Percentiles rank a stretch among this genome's conserved stretches.
Evolutionary conservation across 2,888 invertebrate genomes (phyloP).

Genomic region (Acanthosepion lycidas): DNA sequence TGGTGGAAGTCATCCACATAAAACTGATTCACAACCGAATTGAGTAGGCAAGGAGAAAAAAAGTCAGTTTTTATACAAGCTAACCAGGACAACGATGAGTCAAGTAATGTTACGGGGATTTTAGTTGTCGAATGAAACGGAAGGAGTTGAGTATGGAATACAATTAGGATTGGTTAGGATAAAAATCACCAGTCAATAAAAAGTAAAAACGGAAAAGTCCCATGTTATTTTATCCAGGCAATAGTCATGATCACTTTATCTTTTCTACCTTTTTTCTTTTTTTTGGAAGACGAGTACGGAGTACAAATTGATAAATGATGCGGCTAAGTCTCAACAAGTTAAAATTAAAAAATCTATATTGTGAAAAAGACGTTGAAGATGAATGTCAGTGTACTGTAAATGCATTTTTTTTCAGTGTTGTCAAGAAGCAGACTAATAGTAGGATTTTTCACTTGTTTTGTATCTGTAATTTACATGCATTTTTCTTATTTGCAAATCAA

Average conservation of each 20-base stretch:
- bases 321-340: neutral
- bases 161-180: neutral
- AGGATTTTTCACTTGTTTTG: no score
- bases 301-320: no score
- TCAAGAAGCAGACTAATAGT: no score
- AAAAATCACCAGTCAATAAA: neutral
- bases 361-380: no score
- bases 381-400: no score
- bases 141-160: neutral
- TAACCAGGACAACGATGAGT: neutral
- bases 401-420: no score
- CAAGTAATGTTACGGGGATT: neutral
- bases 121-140: neutral
- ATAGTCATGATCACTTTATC: neutral
- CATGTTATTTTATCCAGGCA: neutral
- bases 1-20: slow-evolving; percentile 2
- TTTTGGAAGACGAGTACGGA: neutral
- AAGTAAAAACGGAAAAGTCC: neutral
- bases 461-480: no score
- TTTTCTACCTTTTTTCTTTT: neutral
- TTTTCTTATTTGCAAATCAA: neutral
- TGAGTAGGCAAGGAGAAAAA: neutral
- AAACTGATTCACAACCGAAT: neutral
- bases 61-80: neutral
- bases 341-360: no score